A percentile compares a stretch with the other conserved stretches of the same genome.
phyloP scores from a whole-genome alignment of 2,888 invertebrate species.

The Nemurella pictetii region DNA sequence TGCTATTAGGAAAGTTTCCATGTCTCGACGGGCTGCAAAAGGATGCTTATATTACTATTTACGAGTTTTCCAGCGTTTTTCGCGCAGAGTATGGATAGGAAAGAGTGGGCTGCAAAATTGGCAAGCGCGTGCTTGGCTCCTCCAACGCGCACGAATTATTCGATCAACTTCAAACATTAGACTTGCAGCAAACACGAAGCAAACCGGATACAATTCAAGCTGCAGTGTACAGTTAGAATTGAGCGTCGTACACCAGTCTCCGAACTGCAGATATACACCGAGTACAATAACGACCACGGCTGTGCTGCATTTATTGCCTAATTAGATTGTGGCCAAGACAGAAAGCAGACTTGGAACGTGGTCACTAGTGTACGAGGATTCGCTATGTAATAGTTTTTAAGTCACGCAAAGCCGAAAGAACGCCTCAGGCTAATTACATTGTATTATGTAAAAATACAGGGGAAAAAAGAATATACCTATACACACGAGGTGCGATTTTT shows the following conservation, averaged over 20 bases:
- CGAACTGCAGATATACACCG: neutral
- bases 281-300: neutral
- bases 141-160: neutral
- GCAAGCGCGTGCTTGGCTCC: neutral
- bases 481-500: neutral
- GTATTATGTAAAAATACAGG: neutral
- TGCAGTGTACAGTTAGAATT: neutral
- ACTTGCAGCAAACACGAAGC: neutral
- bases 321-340: neutral
- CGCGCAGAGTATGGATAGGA: neutral
- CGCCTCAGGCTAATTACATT: constrained; percentile 3
- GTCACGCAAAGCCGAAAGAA: neutral
- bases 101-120: neutral
- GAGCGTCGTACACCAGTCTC: neutral
- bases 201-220: neutral
- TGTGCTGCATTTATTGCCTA: neutral
- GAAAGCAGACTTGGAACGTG: neutral
- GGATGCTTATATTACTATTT: constrained; percentile 18
- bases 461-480: neutral
- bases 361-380: neutral
- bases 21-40: constrained; percentile 6
- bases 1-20: constrained; percentile 20
- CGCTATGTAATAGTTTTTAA: neutral
- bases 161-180: neutral
- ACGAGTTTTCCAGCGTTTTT: neutral